These are phyloP conservation scores for Prunella fulvescens DNA, from an alignment of 2,113 vertebrate species.

Conservation along the genomic window DNA sequence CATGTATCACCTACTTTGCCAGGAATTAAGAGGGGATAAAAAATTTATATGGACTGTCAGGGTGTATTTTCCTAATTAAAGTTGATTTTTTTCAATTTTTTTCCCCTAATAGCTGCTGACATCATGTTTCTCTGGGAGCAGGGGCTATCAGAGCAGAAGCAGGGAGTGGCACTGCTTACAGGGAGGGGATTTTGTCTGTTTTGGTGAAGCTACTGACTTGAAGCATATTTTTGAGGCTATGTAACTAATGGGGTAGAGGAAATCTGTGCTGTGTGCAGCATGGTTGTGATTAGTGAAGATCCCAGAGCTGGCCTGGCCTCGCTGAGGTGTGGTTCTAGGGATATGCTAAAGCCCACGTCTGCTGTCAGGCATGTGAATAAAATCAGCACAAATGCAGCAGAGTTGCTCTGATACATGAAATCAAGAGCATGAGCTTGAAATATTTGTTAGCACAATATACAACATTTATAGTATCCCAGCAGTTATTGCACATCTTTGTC, in stretches of 20 bases:
- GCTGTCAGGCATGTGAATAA: neutral
- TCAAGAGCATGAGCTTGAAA: neutral
- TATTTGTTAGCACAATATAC: neutral
- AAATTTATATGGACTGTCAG: neutral
- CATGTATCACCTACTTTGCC: neutral
- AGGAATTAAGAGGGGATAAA: neutral
- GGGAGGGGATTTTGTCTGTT: constrained; percentile 19
- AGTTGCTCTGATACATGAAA: neutral
- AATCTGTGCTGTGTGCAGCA: neutral
- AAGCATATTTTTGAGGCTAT: constrained; percentile 25
- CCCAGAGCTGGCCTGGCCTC: neutral
- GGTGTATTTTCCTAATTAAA: neutral
- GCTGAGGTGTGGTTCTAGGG: neutral
- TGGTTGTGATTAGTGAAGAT: neutral
- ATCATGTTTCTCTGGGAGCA: neutral
- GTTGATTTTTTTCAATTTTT: neutral
- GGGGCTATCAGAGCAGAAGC: neutral
- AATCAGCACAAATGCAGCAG: neutral
- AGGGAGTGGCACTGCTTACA: neutral
- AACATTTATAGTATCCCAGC: too few species aligned
- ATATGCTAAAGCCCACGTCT: neutral
- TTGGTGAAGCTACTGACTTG: neutral
- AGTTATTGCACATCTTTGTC: neutral
- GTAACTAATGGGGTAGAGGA: neutral
- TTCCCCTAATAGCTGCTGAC: neutral